Evolutionary conservation across 2,797 vertebrate genomes (phyloP), one percentile per base, ranked within the genome.

Genomic region (Sebastes wilsoni): DNA sequence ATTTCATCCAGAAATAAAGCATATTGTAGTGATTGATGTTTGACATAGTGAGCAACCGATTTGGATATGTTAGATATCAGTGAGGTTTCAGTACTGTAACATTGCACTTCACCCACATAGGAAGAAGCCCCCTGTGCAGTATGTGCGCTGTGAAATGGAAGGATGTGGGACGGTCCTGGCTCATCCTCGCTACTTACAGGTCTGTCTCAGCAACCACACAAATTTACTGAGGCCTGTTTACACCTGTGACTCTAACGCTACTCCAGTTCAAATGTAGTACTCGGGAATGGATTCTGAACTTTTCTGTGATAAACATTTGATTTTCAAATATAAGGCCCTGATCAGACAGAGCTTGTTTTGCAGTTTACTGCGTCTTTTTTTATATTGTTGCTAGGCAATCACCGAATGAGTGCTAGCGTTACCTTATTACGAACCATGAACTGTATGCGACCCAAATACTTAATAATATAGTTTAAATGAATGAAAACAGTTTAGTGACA

Each of bases 131-230:
- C 98, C 98, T 0, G 98, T 99, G 79, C 98, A 99, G 84, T 99
- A 99, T 3, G 98, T 99, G 11, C 98, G 98, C 86, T 99, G 98
- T 78, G 98, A 99, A 91, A 99, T 99, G 96, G 98, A 99, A 87
- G 98, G 98, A 80, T 99, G 98, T 28, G 98, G 98, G 60, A 99
- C 98, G 0, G 98, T 99, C 68, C 91, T 99, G 87, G 98, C 98
- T 81, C 98, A 99, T 87, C 98, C 98, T 0, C 98, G 98, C 68
- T 99, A 99, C 91, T 89, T 99, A 66, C 98, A 99, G 97, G 98
- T 99, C 52, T 82, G 96, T 93, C 55, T 54, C 28, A 54, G 27
- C 64, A 49, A 18, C n/a, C 11, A 32, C 38, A 20, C 9, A 3
- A 14, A 38, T 30, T 16, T 8, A 8, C 61, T 14, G 38, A 58